Percentiles rank a stretch among this genome's conserved stretches.
Evolutionary conservation across 2,113 vertebrate species (phyloP).

Genomic region (Pachycephala philippinensis): DNA sequence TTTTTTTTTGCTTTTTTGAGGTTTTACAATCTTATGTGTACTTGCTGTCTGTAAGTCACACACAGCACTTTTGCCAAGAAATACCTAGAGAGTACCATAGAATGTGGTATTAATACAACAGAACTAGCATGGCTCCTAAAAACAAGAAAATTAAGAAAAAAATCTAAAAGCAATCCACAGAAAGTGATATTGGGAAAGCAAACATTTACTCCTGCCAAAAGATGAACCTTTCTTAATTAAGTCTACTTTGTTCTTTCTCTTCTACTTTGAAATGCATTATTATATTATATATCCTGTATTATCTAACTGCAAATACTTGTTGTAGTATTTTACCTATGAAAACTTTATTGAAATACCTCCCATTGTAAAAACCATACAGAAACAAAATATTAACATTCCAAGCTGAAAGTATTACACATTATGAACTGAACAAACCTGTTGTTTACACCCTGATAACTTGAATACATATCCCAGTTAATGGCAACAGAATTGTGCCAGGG

Average conservation of each 20-base stretch:
- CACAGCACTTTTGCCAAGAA: not conserved
- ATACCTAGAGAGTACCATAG: not conserved
- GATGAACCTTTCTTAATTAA: not conserved
- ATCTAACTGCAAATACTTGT: not conserved
- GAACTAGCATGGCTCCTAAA: not conserved
- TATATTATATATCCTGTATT: not conserved
- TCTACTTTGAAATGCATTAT: not conserved
- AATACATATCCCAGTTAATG: fast-evolving
- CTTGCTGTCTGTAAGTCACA: not conserved
- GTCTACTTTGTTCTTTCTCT: not conserved
- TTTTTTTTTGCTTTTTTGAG: not conserved
- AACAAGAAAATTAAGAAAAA: not conserved
- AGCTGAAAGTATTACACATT: not conserved
- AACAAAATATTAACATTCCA: not conserved
- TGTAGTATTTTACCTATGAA: not conserved
- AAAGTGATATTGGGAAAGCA: not conserved
- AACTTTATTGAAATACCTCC: not conserved
- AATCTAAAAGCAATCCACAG: not conserved
- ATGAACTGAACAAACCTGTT: not conserved
- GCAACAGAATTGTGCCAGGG: not conserved
- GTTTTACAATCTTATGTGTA: not conserved
- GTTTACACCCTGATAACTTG: not conserved
- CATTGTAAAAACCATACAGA: not conserved
- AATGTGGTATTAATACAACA: not conserved
- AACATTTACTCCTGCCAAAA: not conserved